A percentile compares a stretch with the other conserved stretches of the same genome.
phyloP scores from a whole-genome alignment of 2,797 vertebrate species.

The Allobates femoralis region DNA sequence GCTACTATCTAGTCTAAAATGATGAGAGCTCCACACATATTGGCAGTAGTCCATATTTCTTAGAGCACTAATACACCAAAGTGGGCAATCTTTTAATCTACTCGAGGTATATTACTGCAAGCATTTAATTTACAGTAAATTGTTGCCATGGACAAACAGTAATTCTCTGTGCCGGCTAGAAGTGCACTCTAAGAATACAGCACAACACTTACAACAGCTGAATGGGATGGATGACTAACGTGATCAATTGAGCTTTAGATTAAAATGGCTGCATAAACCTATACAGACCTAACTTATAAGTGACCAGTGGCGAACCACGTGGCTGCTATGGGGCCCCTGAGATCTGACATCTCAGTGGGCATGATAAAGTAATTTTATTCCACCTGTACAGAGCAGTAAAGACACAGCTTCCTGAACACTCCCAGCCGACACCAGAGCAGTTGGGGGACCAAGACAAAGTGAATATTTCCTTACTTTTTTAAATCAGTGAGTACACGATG shows the following conservation, averaged over 20 bases:
- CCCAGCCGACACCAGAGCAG: no score
- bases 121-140: neutral
- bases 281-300: neutral
- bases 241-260: neutral
- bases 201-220: neutral
- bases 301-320: no score
- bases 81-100: neutral
- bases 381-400: no score
- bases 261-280: neutral
- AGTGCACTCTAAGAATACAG: neutral
- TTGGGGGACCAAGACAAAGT: no score
- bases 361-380: no score
- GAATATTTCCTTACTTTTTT: no score
- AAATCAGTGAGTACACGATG: no score
- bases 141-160: neutral
- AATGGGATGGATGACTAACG: neutral
- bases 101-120: neutral
- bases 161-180: neutral
- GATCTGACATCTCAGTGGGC: no score
- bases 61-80: neutral
- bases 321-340: no score
- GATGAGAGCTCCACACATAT: neutral
- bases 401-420: no score
- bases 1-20: neutral
- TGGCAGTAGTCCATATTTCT: neutral